Evolutionary conservation across 2,113 vertebrate species (phyloP), one percentile per base, ranked within the genome.

Genomic region (Planiliza haematocheilus): DNA sequence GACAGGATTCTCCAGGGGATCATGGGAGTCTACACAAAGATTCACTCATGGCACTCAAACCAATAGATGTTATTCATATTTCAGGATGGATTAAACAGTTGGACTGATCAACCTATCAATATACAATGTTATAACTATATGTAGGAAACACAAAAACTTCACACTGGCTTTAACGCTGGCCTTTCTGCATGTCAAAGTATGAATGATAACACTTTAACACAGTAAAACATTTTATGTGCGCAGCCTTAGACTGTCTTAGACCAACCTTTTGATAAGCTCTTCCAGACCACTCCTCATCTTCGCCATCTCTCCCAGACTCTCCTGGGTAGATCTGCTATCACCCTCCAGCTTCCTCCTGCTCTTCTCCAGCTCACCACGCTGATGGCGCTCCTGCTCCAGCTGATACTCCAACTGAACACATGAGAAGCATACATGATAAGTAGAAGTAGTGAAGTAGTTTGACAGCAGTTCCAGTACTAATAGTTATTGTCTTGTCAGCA

Each of bases 191-290:
- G 24, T 5, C 24, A 30, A 30, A 30, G 24, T 30, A 2, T 5
- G 24, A 30, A 2, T 30, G 24, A 30, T 30, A 30, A 30, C 24
- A 5, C 24, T 30, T 30, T 2, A 30, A 30, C 24, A 30, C 14
- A 10, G 10, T 36, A 8, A 64, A 49, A 42, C 7, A 2, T 8
- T 14, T 0, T 13, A 37, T 4, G 17, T 5, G 8, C 36, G 14
- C 3, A 16, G 48, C 2, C 14, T n/a, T n/a, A 50, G 8, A 0
- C 0, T 1, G 3, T 24, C n/a, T 69, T n/a, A 50, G 17, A 75
- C 88, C 82, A 49, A 95, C 94, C 90, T 92, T 81, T 87, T 93
- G n/a, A 94, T 82, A 45, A 94, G 71, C 8, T 95, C 92, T 45
- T 94, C 92, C 78, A 93, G 86, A 36, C 91, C 87, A 55, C 67